phyloP scores from a whole-genome alignment of 2,113 vertebrate species.

The Chauna torquata region DNA sequence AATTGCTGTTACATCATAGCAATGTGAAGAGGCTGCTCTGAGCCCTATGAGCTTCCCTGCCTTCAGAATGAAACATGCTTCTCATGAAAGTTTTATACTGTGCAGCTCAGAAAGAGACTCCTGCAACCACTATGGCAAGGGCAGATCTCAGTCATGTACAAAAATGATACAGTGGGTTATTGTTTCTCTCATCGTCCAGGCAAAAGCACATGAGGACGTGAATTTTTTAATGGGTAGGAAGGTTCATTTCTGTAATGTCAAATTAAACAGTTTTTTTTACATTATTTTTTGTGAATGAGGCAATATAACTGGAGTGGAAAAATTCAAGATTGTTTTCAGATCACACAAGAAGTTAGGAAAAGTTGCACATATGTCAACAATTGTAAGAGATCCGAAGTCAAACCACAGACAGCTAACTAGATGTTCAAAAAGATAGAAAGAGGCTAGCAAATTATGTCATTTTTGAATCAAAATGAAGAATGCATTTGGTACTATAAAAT shows the following conservation, averaged over 20 bases:
- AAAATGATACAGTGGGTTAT: not conserved
- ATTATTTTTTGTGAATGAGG: not conserved
- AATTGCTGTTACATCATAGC: not conserved
- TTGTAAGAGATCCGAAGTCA: not conserved
- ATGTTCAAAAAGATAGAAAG: not conserved
- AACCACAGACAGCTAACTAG: not conserved
- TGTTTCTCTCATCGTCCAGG: not conserved
- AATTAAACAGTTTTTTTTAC: not conserved
- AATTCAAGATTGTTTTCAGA: not conserved
- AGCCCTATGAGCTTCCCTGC: accelerated
- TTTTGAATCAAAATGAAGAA: not conserved
- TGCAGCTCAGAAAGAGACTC: not conserved
- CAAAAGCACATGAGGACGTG: not conserved
- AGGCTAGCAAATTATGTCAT: not conserved
- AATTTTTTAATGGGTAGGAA: not conserved
- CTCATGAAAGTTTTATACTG: not conserved
- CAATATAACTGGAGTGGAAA: not conserved
- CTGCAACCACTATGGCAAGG: not conserved
- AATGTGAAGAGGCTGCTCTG: not conserved
- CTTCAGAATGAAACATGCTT: not conserved
- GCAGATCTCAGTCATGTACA: not conserved
- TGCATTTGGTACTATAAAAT: not conserved
- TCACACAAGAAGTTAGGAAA: not conserved
- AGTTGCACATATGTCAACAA: not conserved
- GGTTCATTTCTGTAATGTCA: not conserved